Percentiles rank a stretch among this genome's conserved stretches.
Evolutionary conservation across 2,888 invertebrate species (phyloP).

Genomic region (Eulithis testata): DNA sequence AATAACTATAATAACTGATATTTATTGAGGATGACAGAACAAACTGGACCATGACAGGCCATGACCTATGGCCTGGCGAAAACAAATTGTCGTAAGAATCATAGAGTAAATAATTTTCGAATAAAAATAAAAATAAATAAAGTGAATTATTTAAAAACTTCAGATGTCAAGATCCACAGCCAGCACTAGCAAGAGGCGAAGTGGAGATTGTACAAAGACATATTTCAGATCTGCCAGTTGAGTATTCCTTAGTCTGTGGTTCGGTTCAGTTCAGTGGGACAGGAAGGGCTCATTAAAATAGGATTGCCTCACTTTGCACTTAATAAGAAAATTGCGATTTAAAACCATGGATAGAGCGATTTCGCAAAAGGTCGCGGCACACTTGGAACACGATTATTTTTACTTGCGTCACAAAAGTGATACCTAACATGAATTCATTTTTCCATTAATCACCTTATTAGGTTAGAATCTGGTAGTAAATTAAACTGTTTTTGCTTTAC

Average conservation of each 20-base stretch:
- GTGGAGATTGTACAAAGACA: slow-evolving; percentile 29
- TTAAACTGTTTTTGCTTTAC: too few species aligned
- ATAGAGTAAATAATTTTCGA: too few species aligned
- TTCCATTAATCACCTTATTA: too few species aligned
- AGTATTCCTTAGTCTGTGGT: slow-evolving; percentile 36
- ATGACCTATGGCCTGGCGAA: too few species aligned
- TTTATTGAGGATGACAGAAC: too few species aligned
- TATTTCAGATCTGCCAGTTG: slow-evolving; percentile 41
- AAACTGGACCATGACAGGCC: too few species aligned
- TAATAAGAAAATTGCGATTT: slow-evolving; percentile 64
- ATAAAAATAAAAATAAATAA: too few species aligned
- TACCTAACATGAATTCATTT: too few species aligned
- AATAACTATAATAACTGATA: too few species aligned
- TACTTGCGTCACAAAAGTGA: neutral
- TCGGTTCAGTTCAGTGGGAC: slow-evolving; percentile 49
- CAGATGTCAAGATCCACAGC: neutral
- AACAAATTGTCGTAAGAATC: too few species aligned
- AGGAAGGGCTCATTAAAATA: slow-evolving; percentile 67
- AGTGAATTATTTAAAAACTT: neutral
- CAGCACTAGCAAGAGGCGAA: slow-evolving; percentile 27
- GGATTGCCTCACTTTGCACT: slow-evolving; percentile 65
- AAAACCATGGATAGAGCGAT: slow-evolving; percentile 56
- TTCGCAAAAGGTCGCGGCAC: slow-evolving; percentile 44
- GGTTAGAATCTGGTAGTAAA: too few species aligned
- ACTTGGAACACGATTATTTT: slow-evolving; percentile 33